Evolutionary conservation across 2,113 vertebrate genomes (phyloP).

Genomic region (Mirza zaza): DNA sequence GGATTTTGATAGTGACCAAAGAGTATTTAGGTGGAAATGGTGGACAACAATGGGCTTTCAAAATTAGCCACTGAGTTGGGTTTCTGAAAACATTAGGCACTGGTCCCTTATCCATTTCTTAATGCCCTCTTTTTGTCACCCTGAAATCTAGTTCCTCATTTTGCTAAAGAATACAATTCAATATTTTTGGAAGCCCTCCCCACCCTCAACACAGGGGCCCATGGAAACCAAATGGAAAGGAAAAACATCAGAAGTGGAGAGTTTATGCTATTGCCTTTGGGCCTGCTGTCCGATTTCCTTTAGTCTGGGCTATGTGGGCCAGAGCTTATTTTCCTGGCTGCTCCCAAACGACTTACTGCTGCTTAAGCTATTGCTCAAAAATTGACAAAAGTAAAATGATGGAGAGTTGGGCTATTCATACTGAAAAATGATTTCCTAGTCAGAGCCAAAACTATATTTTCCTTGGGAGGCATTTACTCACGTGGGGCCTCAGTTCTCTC

Average conservation of each 20-base stretch:
- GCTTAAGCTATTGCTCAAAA: constrained; percentile 62
- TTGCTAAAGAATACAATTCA: constrained; percentile 10
- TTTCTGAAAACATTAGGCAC: constrained; percentile 20
- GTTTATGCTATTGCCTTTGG: neutral
- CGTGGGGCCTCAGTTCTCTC: neutral
- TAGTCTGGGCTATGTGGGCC: constrained; percentile 17
- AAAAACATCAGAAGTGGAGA: neutral
- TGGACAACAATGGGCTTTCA: neutral
- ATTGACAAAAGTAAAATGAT: constrained; percentile 44
- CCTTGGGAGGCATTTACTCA: constrained; percentile 45
- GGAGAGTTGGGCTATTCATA: constrained; percentile 16
- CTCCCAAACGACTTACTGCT: constrained; percentile 53
- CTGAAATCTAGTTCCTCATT: constrained; percentile 13
- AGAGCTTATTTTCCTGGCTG: constrained; percentile 66
- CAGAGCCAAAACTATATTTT: constrained; percentile 53
- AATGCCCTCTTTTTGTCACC: neutral
- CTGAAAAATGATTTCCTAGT: constrained; percentile 59
- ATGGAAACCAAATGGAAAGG: constrained; percentile 62
- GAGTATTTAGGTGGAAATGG: neutral
- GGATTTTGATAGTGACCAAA: neutral
- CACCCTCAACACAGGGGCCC: neutral
- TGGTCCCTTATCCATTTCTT: neutral
- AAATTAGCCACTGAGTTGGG: neutral
- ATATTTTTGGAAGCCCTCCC: neutral
- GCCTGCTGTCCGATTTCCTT: constrained; percentile 41